Evolutionary conservation across 2,113 vertebrate species (phyloP), one percentile per base, ranked within the genome.

Genomic region (Pagrus major): DNA sequence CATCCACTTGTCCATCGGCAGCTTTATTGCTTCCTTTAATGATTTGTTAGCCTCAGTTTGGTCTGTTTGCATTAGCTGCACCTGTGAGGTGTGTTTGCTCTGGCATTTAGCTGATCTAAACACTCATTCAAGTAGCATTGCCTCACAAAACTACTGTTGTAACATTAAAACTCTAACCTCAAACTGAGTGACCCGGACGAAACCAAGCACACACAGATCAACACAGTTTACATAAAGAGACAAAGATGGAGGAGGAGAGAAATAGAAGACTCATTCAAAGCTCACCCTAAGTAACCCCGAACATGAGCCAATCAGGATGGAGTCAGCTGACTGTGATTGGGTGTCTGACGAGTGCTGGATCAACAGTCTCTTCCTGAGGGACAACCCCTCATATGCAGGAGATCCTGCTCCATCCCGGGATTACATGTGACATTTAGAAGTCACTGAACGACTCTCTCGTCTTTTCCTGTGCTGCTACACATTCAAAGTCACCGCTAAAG

Each of bases 351-450:
- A 52, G 41, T 64, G 35, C 59, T 37, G 71, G 68, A 66, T 85
- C 73, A 77, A 46, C 74, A 56, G 71, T 55, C 54, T 44, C 55
- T 75, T 23, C 52, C 46, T 20, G 25, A 63, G 76, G 88, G 78
- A 77, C 68, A 69, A 59, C 78, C 71, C 65, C 72, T 66, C 78
- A 83, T 77, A 81, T 82, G 59, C 69, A 59, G 89, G 64, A 82
- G 68, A 85, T 85, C 77, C 85, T 39, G 3, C 83, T 75, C 75
- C 78, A 90, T 86, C 79, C 81, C 0, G 15, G 82, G 85, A 90
- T 94, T 89, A 92, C 27, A 82, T 75, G 25, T 94, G 92, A 90
- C 84, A 88, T 92, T 92, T 87, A 69, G 46, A 18, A 67, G 71
- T 54, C 5, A 37, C 23, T 39, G 49, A 66, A 54, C 60, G 69